Percentiles rank a stretch among this genome's conserved stretches.
Evolutionary conservation across 1,140 invertebrate genomes (phyloP).

Genomic region (Scaptodrosophila lebanonensis): DNA sequence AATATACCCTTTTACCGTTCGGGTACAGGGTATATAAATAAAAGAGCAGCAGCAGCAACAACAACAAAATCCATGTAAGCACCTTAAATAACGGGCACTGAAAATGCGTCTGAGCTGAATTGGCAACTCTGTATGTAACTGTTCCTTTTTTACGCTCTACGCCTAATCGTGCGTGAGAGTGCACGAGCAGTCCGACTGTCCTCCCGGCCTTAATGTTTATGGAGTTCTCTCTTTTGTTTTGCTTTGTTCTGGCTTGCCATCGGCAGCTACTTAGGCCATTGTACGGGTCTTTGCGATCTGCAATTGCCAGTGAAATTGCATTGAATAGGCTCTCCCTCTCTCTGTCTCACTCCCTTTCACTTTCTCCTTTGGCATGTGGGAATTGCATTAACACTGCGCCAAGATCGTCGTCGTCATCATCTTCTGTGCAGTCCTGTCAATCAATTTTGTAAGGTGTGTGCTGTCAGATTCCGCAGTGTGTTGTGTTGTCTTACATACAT

Average conservation of each 20-base stretch:
- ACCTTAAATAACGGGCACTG: constrained; percentile 59
- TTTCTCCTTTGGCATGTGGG: too few species aligned
- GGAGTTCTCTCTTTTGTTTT: constrained; percentile 8
- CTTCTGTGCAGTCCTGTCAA: constrained; percentile 73
- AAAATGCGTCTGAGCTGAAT: constrained; percentile 34
- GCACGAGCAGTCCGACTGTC: constrained; percentile 1
- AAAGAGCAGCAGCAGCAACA: constrained; percentile 59
- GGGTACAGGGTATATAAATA: constrained; percentile 14
- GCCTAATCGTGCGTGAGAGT: constrained; percentile 55
- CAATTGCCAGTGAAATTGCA: constrained; percentile 72
- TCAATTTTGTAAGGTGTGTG: constrained; percentile 65
- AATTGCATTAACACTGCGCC: constrained; percentile 51
- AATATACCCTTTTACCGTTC: not conserved
- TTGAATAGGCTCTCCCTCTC: too few species aligned
- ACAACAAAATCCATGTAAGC: constrained; percentile 64
- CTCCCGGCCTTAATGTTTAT: constrained; percentile 1
- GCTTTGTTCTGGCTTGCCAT: not conserved
- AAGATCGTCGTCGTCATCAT: too few species aligned
- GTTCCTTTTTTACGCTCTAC: constrained; percentile 26
- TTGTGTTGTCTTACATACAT: too few species aligned
- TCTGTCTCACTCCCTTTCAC: too few species aligned
- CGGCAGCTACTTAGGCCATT: constrained; percentile 62
- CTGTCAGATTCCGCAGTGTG: constrained; percentile 72
- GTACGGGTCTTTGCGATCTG: constrained; percentile 38
- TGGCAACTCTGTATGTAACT: constrained; percentile 25